Evolutionary conservation across 1,140 invertebrate genomes (phyloP), one percentile per base, ranked within the genome.

Genomic region (Euura lappo): DNA sequence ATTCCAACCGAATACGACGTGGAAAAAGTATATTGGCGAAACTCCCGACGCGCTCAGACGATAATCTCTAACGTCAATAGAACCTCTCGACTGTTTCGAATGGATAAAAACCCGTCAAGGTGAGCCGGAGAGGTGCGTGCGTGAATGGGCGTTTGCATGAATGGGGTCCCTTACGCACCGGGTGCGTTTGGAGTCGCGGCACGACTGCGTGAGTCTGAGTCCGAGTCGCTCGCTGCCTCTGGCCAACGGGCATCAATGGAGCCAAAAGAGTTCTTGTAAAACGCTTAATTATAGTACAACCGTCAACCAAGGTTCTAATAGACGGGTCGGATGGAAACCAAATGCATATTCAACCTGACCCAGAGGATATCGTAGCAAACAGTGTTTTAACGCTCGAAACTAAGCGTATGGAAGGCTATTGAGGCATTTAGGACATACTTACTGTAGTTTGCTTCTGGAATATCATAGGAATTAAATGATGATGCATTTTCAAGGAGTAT

Each of bases 61-160:
- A 70, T 46, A 45, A 6, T 11, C 43, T 69, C 60, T 64, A 64
- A 64, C 60, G 60, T 64, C 13, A 10, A 11, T 64, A 10, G 13
- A 64, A 10, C 60, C 28, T 28, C 28, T 28, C 28, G 28, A 28
- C 28, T 28, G 28, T 28, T 28, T 28, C 51, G 51, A n/a, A 45
- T 65, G 44, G 71, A 82, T 74, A 82, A 84, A 84, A 84, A 78
- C 69, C 72, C 70, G 79, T 79, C 83, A 85, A 85, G 83, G 84
- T 85, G 79, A 85, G 78, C 82, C 77, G 28, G 79, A 77, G 81
- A 84, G 51, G 51, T 60, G 51, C 10, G 51, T 78, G 80, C 79
- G 81, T 85, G 81, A 85, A 85, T 85, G 84, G 81, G 78, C 80
- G 83, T 83, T 83, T 83, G 83, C 77, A 84, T 85, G 84, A 84